phyloP scores from a whole-genome alignment of 2,797 vertebrate genomes.

The Poliocrania exsul region DNA sequence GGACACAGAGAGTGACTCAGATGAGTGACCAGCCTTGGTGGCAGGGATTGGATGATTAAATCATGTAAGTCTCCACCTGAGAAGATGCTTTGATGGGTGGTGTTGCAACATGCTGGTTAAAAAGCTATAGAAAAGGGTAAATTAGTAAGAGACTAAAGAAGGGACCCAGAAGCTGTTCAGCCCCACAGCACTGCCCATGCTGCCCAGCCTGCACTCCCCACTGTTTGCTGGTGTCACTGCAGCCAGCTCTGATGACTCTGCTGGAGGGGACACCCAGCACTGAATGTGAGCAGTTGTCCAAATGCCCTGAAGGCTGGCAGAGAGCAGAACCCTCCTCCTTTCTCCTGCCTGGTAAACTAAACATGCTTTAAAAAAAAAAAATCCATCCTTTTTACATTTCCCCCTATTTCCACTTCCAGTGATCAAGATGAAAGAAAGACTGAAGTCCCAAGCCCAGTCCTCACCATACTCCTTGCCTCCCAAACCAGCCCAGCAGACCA shows the following conservation, averaged over 20 bases:
- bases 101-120: not conserved
- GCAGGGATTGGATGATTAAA: not conserved
- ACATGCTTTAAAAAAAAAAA: not conserved
- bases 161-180: rapidly evolving
- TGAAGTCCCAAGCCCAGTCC: not conserved
- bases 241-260: not conserved
- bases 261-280: not conserved
- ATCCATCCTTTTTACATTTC: not conserved
- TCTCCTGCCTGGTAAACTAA: not conserved
- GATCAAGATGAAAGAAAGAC: not conserved
- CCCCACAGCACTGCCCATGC: rapidly evolving
- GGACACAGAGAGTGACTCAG: not conserved
- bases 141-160: not conserved
- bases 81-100: not conserved
- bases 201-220: not conserved
- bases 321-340: not conserved
- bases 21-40: not conserved
- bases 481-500: not conserved
- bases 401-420: not conserved
- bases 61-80: not conserved
- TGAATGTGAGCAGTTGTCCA: rapidly evolving
- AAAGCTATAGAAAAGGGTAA: not conserved
- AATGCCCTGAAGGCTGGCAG: not conserved
- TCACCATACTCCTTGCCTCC: not conserved
- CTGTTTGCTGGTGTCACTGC: not conserved